phyloP scores from a whole-genome alignment of 2,113 vertebrate genomes.

The Abramis brama region DNA sequence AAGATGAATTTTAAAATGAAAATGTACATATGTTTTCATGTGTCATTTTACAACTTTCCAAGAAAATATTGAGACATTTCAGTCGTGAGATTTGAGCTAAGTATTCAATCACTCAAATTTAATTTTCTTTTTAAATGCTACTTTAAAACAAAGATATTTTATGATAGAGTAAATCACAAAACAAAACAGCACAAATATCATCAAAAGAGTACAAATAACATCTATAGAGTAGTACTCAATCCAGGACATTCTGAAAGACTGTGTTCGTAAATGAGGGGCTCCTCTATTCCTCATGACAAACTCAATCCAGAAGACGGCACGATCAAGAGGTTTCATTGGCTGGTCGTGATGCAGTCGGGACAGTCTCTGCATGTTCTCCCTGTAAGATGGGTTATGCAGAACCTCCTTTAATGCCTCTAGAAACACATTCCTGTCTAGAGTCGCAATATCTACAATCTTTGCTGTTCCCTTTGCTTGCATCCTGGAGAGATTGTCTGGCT shows the following conservation, averaged over 20 bases:
- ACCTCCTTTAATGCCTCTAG: slow-evolving; percentile 61
- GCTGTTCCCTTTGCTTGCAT: slow-evolving; percentile 67
- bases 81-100: background rate
- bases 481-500: slow-evolving; percentile 72
- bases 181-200: slow-evolving; percentile 38
- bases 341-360: slow-evolving; percentile 88
- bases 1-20: background rate
- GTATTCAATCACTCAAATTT: slow-evolving; percentile 62
- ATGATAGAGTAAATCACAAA: slow-evolving; percentile 54
- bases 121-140: slow-evolving; percentile 58
- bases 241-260: slow-evolving; percentile 86
- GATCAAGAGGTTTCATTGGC: slow-evolving; percentile 85
- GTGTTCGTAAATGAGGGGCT: slow-evolving; percentile 81
- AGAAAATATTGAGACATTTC: no score
- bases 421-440: slow-evolving; percentile 63
- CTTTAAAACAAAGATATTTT: slow-evolving; percentile 54
- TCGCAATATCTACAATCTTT: slow-evolving; percentile 63
- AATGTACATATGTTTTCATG: no score
- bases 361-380: slow-evolving; percentile 70
- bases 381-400: slow-evolving; percentile 72
- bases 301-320: slow-evolving; percentile 90
- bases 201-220: slow-evolving; percentile 70
- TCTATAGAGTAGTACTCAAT: slow-evolving; percentile 88
- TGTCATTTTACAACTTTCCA: no score
- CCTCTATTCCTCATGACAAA: slow-evolving; percentile 90